Base-by-base conservation (phyloP, 2,113 vertebrate species). In the Chelonoidis abingdonii region DNA sequence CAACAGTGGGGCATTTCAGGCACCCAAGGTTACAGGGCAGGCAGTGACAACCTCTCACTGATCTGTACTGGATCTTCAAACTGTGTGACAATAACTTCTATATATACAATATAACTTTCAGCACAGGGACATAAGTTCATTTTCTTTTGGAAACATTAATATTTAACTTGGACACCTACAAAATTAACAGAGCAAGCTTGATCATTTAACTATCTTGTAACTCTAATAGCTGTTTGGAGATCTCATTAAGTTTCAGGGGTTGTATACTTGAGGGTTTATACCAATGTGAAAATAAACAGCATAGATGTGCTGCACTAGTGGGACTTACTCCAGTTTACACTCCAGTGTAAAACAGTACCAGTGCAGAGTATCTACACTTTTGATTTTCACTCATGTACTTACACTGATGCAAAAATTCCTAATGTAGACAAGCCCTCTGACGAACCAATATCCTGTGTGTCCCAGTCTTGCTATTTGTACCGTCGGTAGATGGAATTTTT, bases 401-500 rank as follows among this genome's bases (percentile, higher is more conserved):
- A 29, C 41, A 19, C 38, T 29, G 27, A 17, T 47, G 38, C 54
- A 83, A 83, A 83, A 47, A 44, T 93, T 95, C 62, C 81, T 65
- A 79, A 88, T 92, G 93, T 94, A 62, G 93, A 88, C 19, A 92
- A 89, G 49, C 27, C 14, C 4, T 53, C 69, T 90, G 54, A 72
- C 14, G 49, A 14, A 53, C 3, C 52, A 92, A 82, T 53, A 44
- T 4, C 80, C 65, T 44, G 78, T 91, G 52, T 2, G 29, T 53
- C 84, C 24, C 82, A 72, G 35, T 89, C 88, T 93, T 92, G 62
- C n/a, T 88, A 0, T 80, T 87, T 84, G 31, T 10, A 54, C 10
- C 49, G 12, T 87, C 81, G 57, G 29, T 56, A 86, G 24, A 38
- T 22, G 65, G 65, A 69, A n/a, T 69, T 69, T 76, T 76, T 78